Evolutionary conservation across 2,888 invertebrate species (phyloP).

Genomic region (Dugesia japonica): DNA sequence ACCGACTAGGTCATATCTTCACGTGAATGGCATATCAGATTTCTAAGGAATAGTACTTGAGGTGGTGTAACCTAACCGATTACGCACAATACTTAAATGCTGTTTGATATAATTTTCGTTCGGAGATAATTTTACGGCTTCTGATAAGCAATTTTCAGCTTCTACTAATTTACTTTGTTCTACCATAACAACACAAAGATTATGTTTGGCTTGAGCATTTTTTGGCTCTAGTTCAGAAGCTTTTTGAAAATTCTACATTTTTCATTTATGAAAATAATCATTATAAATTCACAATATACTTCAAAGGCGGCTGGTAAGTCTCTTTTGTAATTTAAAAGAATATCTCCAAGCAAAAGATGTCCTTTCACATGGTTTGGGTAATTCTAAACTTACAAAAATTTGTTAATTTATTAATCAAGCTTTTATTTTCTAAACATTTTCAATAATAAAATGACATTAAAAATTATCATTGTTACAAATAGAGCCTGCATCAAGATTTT

Average conservation of each 20-base stretch:
- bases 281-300: conserved; percentile 12
- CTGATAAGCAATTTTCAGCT: conserved; percentile 68
- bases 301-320: conserved; percentile 52
- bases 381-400: too few relatives aligned
- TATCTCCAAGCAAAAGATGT: conserved; percentile 75
- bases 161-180: conserved; percentile 69
- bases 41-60: background rate
- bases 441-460: too few relatives aligned
- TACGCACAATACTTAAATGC: conserved; percentile 72
- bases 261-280: conserved; percentile 30
- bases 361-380: conserved; percentile 87
- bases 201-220: conserved; percentile 82
- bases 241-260: conserved; percentile 66
- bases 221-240: conserved; percentile 71
- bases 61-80: conserved; percentile 47
- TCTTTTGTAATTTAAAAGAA: conserved; percentile 83
- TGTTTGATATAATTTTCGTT: conserved; percentile 73
- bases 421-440: too few relatives aligned
- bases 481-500: too few relatives aligned
- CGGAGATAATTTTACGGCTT: conserved; percentile 62
- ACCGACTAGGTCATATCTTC: background rate
- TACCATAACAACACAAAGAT: conserved; percentile 83
- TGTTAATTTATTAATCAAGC: too few relatives aligned
- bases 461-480: too few relatives aligned
- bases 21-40: background rate